Base-by-base conservation (phyloP, 2,888 invertebrate genomes). In the Trissoscelio sp. region DNA sequence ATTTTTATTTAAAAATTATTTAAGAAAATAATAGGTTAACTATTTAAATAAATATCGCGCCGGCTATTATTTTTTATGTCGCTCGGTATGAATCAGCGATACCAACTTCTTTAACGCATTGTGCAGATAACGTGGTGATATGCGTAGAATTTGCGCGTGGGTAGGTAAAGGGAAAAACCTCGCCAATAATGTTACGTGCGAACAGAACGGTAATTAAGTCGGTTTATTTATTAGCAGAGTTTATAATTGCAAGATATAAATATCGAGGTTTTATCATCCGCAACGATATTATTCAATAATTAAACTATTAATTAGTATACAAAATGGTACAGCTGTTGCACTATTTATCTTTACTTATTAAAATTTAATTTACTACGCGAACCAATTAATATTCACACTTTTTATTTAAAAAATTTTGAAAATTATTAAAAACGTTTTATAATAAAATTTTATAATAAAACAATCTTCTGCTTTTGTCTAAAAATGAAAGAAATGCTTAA, bases 71-170 rank as follows among this genome's bases (percentile, higher is more conserved):
- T 66, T 74, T 74, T 46, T 57, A 42, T 53, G 22, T n/a, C 53
- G 44, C 44, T 42, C 28, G 46, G 16, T 7, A 60, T 62, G 69
- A 77, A 62, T 77, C 55, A 48, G 11, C 53, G 66, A 66, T 75
- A 75, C 28, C 14, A 58, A 37, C 57, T 14, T 28, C 16, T 44
- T 18, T 51, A 51, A 58, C 14, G 42, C 44, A 62, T 62, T 70
- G 69, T 78, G 12, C 46, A 34, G 64, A 78, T 78, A 78, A 70
- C 46, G 39, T 14, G 2, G 14, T 42, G 62, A 70, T 55, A 70
- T 55, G 77, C 37, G 34, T 57, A 70, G 77, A 78, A 78, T 78
- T 69, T 51, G 67, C 62, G 77, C 77, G 77, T 77, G 69, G 77
- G 77, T 69, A 69, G 77, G 46, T 55, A 46, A 62, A 58, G 55